Evolutionary conservation across 2,888 invertebrate genomes (phyloP), one percentile per base, ranked within the genome.

Genomic region (Pantelozetes paolii): DNA sequence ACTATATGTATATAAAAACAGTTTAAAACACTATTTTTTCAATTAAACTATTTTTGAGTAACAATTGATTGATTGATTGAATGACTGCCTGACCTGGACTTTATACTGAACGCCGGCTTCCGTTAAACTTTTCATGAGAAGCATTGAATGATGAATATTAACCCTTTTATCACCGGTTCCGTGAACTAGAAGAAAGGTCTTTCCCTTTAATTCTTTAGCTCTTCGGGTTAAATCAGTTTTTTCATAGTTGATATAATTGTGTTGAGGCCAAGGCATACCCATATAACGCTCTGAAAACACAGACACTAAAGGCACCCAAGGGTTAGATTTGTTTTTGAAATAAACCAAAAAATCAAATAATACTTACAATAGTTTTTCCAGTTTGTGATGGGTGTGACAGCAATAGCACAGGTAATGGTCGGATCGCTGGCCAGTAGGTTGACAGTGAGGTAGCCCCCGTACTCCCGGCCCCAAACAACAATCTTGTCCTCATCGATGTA

Each of bases 401-500:
- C 90, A 71, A 96, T 89, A 0, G 95, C 98, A 82, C 98, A 98
- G 78, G 92, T 91, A 84, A 97, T 95, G 74, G 94, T 89, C 73
- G 89, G 87, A 23, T 54, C 92, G 77, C 87, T 87, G 11, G 94
- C 94, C 72, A 98, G 84, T 2, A 92, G 90, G 76, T 93, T 86
- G 0, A 93, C 89, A 0, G 96, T 90, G 0, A 95, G 88, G 82
- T 94, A 98, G 2, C 96, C 98, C 0, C 98, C 75, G 81, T 96
- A 98, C 74, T 94, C 92, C 88, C 93, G 92, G 2, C 98, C 98
- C 92, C 94, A 95, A 76, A 98, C 91, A 0, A 94, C 95, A 76
- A 94, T 91, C 23, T 92, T 87, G 9, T 90, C 87, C 71, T 90
- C 87, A 82, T 96, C 94, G 67, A 97, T 90, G 81, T 93, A 96